phyloP scores from a whole-genome alignment of 2,797 vertebrate genomes.

The Argya squamiceps region DNA sequence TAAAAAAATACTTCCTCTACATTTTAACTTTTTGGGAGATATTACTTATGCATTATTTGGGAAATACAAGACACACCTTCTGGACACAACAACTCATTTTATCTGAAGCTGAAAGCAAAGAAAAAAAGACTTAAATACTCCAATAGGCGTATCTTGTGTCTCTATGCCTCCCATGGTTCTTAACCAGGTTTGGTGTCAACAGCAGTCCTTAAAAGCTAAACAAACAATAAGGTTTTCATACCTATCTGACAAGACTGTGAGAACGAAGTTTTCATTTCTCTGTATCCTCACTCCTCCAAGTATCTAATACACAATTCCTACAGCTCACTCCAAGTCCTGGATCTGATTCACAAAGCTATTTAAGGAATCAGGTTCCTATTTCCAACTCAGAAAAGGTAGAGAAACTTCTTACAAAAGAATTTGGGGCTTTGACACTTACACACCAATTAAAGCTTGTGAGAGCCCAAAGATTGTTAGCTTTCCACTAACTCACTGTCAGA shows the following conservation, averaged over 20 bases:
- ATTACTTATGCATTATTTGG: background rate
- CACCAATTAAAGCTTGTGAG: background rate
- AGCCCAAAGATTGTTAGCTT: background rate
- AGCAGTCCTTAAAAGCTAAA: background rate
- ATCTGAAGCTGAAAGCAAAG: background rate
- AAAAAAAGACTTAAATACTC: background rate
- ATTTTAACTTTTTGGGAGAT: background rate
- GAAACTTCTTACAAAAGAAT: background rate
- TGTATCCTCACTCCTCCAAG: background rate
- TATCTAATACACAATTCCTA: background rate
- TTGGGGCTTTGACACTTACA: background rate
- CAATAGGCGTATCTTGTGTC: background rate
- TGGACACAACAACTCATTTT: background rate
- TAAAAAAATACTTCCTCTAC: background rate
- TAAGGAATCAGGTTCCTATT: background rate
- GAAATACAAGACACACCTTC: background rate
- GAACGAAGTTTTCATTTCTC: background rate
- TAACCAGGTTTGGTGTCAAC: background rate
- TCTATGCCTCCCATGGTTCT: background rate
- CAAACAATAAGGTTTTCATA: background rate
- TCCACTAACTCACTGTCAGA: background rate
- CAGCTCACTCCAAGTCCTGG: background rate
- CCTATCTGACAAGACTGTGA: background rate
- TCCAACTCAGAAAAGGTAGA: background rate
- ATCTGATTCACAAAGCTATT: background rate